Conservation (phyloP, 2,797 vertebrate genomes). For the Rhadinocentrus ornatus region DNA sequence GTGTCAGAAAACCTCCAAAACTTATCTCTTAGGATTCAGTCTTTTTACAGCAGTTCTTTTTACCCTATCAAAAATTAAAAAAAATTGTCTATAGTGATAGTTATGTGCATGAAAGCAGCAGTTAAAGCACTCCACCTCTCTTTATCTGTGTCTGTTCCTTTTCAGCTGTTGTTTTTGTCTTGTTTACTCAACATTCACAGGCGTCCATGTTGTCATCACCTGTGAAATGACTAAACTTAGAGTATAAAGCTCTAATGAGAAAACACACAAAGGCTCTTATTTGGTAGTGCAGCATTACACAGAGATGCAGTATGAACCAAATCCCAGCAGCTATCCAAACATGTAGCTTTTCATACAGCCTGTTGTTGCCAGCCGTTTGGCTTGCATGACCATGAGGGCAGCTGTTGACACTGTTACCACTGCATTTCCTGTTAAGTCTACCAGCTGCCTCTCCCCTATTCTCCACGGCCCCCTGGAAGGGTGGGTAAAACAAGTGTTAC, state of each 20-base stretch:
- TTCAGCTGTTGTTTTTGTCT: constrained; percentile 76
- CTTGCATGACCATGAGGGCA: constrained; percentile 81
- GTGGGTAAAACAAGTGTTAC: constrained; percentile 84
- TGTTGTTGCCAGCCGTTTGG: constrained; percentile 83
- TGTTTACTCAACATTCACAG: constrained; percentile 79
- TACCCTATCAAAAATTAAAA: not conserved
- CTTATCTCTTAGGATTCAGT: not conserved
- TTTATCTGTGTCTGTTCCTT: constrained; percentile 33
- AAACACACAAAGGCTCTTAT: constrained; percentile 76
- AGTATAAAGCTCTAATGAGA: constrained; percentile 80
- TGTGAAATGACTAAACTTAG: constrained; percentile 83
- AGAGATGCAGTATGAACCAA: constrained; percentile 69
- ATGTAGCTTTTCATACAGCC: constrained; percentile 73
- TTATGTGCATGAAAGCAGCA: constrained; percentile 32
- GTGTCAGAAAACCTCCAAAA: not conserved
- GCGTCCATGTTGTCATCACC: constrained; percentile 85
- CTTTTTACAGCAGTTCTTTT: not conserved
- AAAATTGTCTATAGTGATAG: constrained; percentile 8
- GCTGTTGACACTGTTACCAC: constrained; percentile 88
- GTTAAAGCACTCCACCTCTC: constrained; percentile 25
- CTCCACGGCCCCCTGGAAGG: constrained; percentile 77
- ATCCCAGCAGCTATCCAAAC: constrained; percentile 85
- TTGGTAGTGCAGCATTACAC: constrained; percentile 54
- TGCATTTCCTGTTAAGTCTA: constrained; percentile 87
- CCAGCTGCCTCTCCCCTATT: constrained; percentile 87